Evolutionary conservation across 1,140 invertebrate species (phyloP).

Genomic region (Rhagoletis zephyria): DNA sequence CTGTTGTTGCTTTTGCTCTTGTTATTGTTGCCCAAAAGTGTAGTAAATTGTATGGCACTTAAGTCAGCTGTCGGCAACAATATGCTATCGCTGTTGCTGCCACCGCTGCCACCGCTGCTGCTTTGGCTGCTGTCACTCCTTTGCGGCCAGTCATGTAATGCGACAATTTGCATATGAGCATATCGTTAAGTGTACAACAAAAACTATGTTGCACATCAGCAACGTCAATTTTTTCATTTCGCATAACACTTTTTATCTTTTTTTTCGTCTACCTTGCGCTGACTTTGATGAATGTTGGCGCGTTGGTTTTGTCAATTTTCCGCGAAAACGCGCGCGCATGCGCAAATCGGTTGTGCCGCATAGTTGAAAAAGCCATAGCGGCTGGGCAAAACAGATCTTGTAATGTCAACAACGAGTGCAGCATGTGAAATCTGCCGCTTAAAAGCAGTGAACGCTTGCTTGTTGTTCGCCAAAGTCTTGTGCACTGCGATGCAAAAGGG

Average conservation of each 20-base stretch:
- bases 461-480: not conserved
- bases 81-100: not conserved
- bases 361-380: too few relatives aligned
- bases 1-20: not conserved
- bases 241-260: slow-evolving; percentile 2
- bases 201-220: not conserved
- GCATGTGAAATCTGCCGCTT: not conserved
- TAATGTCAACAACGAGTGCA: slow-evolving; percentile 49
- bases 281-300: slow-evolving; percentile 51
- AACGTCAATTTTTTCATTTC: not conserved
- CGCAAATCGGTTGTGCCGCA: not conserved
- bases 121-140: not conserved
- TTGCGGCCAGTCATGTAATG: not conserved
- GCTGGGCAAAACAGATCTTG: not conserved
- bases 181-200: slow-evolving; percentile 14
- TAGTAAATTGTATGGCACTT: slow-evolving; percentile 50
- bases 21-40: slow-evolving; percentile 30
- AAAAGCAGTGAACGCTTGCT: not conserved
- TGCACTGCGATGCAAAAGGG: slow-evolving; percentile 21
- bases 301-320: slow-evolving; percentile 50
- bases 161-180: slow-evolving; percentile 51
- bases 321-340: slow-evolving; percentile 39
- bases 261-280: not conserved
- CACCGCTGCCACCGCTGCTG: not conserved
- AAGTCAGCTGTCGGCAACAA: slow-evolving; percentile 49